Percentiles rank a stretch among this genome's conserved stretches.
These are phyloP conservation scores for Tinea semifulvella DNA, from an alignment of 2,888 invertebrate genomes.

Conservation along the genomic window DNA sequence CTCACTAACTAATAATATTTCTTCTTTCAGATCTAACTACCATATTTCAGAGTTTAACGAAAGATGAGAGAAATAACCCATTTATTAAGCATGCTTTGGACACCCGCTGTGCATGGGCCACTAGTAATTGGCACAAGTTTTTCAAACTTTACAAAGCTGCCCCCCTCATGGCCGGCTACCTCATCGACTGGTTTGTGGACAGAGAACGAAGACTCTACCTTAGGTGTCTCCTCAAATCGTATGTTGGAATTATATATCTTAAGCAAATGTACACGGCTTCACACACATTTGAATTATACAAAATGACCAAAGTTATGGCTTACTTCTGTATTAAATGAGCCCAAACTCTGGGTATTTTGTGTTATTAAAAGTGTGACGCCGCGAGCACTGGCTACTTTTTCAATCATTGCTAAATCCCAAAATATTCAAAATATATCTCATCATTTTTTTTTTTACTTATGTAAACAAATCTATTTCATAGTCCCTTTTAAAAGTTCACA, in stretches of 20 bases:
- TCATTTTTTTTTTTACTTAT: no score
- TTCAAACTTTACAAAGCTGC: constrained; percentile 90
- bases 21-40: constrained; percentile 87
- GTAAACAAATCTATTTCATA: no score
- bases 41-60: constrained; percentile 82
- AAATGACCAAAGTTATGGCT: no score
- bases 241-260: constrained; percentile 69
- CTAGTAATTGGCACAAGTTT: constrained; percentile 91
- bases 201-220: constrained; percentile 92
- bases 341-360: no score
- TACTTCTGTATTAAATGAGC: no score
- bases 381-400: no score
- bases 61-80: constrained; percentile 80
- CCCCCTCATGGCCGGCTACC: constrained; percentile 94
- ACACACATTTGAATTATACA: no score
- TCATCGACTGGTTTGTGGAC: constrained; percentile 98
- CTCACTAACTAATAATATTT: constrained; percentile 21
- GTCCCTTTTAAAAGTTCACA: no score
- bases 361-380: no score
- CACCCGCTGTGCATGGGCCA: constrained; percentile 92
- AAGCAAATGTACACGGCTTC: no score
- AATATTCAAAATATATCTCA: no score
- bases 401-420: no score
- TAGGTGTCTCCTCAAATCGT: constrained; percentile 95
- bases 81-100: constrained; percentile 87